Evolutionary conservation across 2,888 invertebrate genomes (phyloP), one percentile per base, ranked within the genome.

Genomic region (Alloplasta piceator): DNA sequence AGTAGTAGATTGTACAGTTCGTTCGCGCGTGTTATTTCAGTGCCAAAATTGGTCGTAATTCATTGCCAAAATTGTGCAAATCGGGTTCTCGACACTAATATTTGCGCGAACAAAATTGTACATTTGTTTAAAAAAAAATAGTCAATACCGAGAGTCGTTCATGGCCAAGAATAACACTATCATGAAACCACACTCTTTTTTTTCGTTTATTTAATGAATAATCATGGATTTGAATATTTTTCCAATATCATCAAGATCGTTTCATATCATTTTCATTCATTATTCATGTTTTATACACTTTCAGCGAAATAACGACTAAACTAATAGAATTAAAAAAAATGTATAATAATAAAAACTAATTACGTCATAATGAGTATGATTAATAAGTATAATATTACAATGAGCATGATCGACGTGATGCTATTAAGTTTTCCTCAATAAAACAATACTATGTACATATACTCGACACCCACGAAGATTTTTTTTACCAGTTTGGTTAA

Each of bases 351-450:
- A 46, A 10, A 60, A 67, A 26, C 16, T 63, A n/a, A 76, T 61
- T 61, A 46, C 66, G 71, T 38, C 61, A 43, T 26, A 26, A 26
- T 26, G 26, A 26, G 26, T 26, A 26, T 26, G 26, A 26, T 26
- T 26, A 26, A 26, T 26, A 26, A 26, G 26, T 26, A 38, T 72
- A 76, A 56, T 71, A 38, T 66, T 48, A 46, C 38, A 71, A 41
- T 71, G 71, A 12, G 43, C 41, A 39, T 63, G 56, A 76, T 63
- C 43, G 48, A 71, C 64, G 71, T 38, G 61, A 39, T 41, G 68
- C 56, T 50, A 63, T 70, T 60, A 67, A 67, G 39, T 71, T 80
- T 56, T 72, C 66, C 12, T 67, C 26, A 80, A 76, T 76, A 80
- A 80, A 75, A 72, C 48, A 72, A 58, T 58, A 48, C 39, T 41